Conservation (phyloP, 2,113 vertebrate species). For the Alligator mississippiensis region DNA sequence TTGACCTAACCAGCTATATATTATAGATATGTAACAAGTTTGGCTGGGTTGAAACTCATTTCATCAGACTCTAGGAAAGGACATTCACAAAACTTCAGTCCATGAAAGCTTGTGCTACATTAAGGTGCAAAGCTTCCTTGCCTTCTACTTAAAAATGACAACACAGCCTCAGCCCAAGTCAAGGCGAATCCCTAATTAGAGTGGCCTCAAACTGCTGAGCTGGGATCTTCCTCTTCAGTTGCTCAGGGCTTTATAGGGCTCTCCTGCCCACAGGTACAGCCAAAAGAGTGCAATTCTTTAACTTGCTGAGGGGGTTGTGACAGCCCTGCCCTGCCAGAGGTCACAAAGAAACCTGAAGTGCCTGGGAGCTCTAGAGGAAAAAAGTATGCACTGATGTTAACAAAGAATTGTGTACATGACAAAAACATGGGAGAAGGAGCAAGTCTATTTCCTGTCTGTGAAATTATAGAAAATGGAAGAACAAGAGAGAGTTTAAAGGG, state of each 20-base stretch:
- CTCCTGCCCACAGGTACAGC: not conserved
- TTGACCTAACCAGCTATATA: too few species aligned
- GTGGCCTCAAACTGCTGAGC: not conserved
- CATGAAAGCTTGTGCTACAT: too few species aligned
- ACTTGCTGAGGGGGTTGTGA: not conserved
- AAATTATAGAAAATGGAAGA: not conserved
- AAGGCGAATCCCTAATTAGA: too few species aligned
- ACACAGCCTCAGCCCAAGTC: not conserved
- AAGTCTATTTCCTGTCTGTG: not conserved
- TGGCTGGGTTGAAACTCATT: too few species aligned
- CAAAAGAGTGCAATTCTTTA: not conserved
- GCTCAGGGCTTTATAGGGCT: not conserved
- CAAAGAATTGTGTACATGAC: not conserved
- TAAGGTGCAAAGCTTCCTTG: too few species aligned
- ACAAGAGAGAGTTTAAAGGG: not conserved
- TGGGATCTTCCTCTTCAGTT: not conserved
- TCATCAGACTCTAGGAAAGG: too few species aligned
- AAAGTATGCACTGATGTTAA: not conserved
- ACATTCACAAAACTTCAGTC: too few species aligned
- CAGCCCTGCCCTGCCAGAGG: not conserved
- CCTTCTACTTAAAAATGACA: not conserved
- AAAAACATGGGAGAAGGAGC: not conserved
- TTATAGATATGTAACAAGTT: too few species aligned
- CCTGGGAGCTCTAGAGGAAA: not conserved
- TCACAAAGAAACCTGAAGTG: not conserved